These are phyloP conservation scores for Trimorus sp. DNA, from an alignment of 2,888 invertebrate species.

Conservation along the genomic window DNA sequence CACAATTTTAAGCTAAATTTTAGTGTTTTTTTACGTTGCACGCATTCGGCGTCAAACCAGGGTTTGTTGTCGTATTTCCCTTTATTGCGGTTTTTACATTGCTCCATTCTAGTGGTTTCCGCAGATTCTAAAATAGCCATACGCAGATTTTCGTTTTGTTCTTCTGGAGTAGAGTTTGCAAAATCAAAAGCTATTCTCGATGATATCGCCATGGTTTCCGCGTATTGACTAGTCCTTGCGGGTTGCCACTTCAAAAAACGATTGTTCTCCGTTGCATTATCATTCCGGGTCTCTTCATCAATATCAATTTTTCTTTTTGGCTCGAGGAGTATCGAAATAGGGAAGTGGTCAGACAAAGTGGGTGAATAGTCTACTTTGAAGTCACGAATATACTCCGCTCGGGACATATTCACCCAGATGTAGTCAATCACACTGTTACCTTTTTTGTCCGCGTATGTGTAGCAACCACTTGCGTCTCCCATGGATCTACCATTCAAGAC, in stretches of 20 bases:
- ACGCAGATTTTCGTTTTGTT: too few relatives aligned
- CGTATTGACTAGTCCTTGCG: not conserved
- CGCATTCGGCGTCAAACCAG: constrained; percentile 21
- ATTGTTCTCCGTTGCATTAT: too few relatives aligned
- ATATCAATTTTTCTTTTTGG: too few relatives aligned
- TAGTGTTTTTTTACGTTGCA: not conserved
- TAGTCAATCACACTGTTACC: constrained; percentile 27
- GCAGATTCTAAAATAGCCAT: not conserved
- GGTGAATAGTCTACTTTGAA: constrained; percentile 6
- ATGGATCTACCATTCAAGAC: constrained; percentile 11
- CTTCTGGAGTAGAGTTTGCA: constrained; percentile 5
- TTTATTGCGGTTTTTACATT: not conserved
- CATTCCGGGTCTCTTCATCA: too few relatives aligned
- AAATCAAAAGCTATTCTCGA: constrained; percentile 15
- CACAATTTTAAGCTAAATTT: not conserved
- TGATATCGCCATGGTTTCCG: constrained; percentile 1
- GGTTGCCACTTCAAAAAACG: not conserved
- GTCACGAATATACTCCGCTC: constrained; percentile 1
- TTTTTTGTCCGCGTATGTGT: not conserved
- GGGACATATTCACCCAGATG: constrained; percentile 15
- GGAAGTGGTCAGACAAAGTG: constrained; percentile 25
- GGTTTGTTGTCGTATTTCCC: constrained; percentile 7
- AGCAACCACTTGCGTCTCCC: not conserved
- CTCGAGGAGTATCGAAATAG: not conserved
- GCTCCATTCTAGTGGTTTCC: not conserved